Evolutionary conservation across 2,113 vertebrate genomes (phyloP).

Genomic region (Ranitomeya variabilis): DNA sequence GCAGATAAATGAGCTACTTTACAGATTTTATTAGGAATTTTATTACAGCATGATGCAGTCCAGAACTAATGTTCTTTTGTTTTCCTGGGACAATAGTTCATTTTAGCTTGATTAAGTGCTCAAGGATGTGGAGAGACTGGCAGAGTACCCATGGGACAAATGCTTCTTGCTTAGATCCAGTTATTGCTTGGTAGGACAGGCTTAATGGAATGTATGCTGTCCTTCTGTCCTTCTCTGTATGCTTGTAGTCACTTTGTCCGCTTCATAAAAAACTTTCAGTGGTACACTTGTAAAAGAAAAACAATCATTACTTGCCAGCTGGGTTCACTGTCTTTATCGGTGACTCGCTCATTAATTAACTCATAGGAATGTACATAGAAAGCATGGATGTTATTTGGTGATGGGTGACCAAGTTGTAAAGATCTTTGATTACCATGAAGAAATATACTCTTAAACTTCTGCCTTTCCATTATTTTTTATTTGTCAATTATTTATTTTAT

Average conservation of each 20-base stretch:
- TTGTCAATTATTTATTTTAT: too few relatives aligned
- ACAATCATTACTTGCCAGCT: not conserved
- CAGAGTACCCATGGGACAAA: conserved; percentile 52
- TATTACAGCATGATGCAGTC: conserved; percentile 56
- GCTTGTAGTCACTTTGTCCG: not conserved
- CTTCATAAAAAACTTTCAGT: not conserved
- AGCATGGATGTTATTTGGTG: too few relatives aligned
- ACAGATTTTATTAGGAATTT: conserved; percentile 68
- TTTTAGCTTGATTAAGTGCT: conserved; percentile 52
- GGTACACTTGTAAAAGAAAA: not conserved
- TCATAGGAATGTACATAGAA: not conserved
- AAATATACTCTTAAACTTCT: not conserved
- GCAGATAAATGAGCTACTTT: conserved; percentile 63
- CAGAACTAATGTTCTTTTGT: conserved; percentile 59
- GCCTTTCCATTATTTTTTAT: too few relatives aligned
- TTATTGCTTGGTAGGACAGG: conserved; percentile 41
- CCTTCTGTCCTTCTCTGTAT: conserved; percentile 24
- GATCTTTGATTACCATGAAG: not conserved
- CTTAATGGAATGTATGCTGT: conserved; percentile 39
- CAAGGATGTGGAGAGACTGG: conserved; percentile 49
- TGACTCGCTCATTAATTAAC: not conserved
- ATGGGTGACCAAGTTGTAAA: not conserved
- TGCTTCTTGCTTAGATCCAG: conserved; percentile 52
- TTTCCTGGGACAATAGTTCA: conserved; percentile 60
- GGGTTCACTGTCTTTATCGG: not conserved